Base-by-base conservation (phyloP, 2,888 invertebrate species). In the Scaptomyza polygonia region DNA sequence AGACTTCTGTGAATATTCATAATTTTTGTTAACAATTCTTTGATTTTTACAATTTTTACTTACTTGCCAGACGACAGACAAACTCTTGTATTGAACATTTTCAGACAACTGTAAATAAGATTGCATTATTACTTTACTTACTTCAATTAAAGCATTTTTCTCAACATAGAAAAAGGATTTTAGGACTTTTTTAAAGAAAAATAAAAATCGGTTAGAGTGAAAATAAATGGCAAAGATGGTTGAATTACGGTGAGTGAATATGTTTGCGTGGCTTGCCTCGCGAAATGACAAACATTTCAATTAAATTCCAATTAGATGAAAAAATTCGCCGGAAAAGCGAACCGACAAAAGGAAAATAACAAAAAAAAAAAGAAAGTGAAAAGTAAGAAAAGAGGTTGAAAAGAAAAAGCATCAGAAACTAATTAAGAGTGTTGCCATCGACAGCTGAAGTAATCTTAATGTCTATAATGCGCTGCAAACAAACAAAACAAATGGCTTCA, bases 221-320 rank as follows among this genome's bases (percentile, higher is more conserved):
- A 36, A 42, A 55, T 29, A 2, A 25, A 45, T 30, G 11, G 6
- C 45, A 16, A 34, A 27, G 16, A 32, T 14, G 45, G 34, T 3
- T 34, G 34, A 34, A n/a, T 11, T 16, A 30, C 32, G n/a, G 12
- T 27, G 64, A 61, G 34, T 6, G 64, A 72, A 65, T 45, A 58
- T 63, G 45, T 39, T 39, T 51, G 44, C 25, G 27, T 44, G 36
- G 44, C 34, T 49, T 67, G 57, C 44, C 58, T 55, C 58, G 62
- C 58, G 62, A 71, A 34, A 77, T 78, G 71, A 67, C 78, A 77
- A 77, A 72, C 79, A 78, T 75, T 75, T 75, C 75, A 77, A 78
- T 77, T 77, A 77, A 78, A 75, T 68, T 77, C 75, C 75, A 78
- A 77, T 77, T 77, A 64, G 63, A 61, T 62, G 66, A 73, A 61